Conservation (phyloP, 35 echinoderm and acorn worm species). For the Anneissia japonica region DNA sequence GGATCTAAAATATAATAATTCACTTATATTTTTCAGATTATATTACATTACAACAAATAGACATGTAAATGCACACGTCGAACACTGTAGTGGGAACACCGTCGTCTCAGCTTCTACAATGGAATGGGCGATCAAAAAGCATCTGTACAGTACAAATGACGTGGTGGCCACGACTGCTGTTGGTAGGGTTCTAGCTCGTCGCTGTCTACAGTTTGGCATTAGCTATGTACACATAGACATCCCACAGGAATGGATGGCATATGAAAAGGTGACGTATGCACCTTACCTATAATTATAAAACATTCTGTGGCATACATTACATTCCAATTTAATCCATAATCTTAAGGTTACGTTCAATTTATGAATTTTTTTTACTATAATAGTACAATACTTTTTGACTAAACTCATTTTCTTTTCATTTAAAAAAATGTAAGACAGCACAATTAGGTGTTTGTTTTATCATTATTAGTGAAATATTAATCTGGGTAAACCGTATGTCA, state of each 20-base stretch:
- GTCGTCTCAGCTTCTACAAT: slow-evolving; percentile 69
- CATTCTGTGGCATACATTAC: not conserved
- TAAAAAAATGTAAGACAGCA: not conserved
- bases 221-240: slow-evolving; percentile 50
- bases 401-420: not conserved
- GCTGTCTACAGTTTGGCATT: slow-evolving; percentile 87
- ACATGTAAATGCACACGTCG: slow-evolving; percentile 55
- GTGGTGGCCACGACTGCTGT: slow-evolving; percentile 66
- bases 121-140: slow-evolving; percentile 94
- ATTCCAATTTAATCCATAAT: not conserved
- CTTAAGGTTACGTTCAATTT: not conserved
- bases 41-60: slow-evolving; percentile 45
- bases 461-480: too few species aligned
- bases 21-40: slow-evolving; percentile 46
- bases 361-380: not conserved
- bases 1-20: too few species aligned
- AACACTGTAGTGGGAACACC: slow-evolving; percentile 65
- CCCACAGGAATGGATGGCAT: not conserved
- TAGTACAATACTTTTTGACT: not conserved
- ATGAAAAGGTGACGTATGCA: slow-evolving; percentile 57
- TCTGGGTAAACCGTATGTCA: not conserved
- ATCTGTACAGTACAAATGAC: slow-evolving; percentile 60
- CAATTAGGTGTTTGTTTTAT: too few species aligned
- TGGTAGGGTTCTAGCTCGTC: slow-evolving; percentile 71
- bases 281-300: not conserved